Percentiles rank a stretch among this genome's conserved stretches.
Conservation (phyloP, 1,140 invertebrate species). For the Homalodisca vitripennis region DNA sequence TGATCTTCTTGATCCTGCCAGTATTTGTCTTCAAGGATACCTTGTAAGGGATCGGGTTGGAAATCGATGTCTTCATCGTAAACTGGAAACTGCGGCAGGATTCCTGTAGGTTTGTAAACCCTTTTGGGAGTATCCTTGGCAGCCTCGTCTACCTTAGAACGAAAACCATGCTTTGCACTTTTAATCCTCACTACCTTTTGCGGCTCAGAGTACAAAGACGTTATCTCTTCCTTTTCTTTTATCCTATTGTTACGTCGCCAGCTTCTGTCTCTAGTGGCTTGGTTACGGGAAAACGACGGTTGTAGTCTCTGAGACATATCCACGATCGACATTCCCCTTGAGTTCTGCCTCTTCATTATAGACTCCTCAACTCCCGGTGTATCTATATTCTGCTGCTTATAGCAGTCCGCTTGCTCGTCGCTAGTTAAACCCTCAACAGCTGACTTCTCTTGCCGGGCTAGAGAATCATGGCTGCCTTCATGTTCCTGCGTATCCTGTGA, state of each 20-base stretch:
- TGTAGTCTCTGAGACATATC: not conserved
- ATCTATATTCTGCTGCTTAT: slow-evolving; percentile 12
- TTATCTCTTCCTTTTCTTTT: not conserved
- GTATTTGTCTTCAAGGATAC: slow-evolving; percentile 11
- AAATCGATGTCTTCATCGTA: slow-evolving; percentile 19
- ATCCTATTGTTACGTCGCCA: too few relatives aligned
- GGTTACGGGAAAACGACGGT: too few relatives aligned
- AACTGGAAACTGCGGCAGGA: not conserved
- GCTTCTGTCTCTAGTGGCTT: too few relatives aligned
- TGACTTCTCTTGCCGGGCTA: not conserved
- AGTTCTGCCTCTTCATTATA: not conserved
- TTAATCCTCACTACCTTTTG: not conserved
- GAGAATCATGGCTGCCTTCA: not conserved
- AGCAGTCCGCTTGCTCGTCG: slow-evolving; percentile 4
- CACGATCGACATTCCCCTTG: not conserved
- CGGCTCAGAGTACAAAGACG: not conserved
- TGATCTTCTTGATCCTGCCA: not conserved
- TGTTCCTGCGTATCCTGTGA: not conserved
- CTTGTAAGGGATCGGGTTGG: slow-evolving; percentile 13
- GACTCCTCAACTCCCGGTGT: not conserved
- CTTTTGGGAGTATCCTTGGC: not conserved
- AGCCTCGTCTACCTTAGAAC: not conserved
- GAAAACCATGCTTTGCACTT: not conserved
- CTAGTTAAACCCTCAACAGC: not conserved
- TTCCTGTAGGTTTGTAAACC: not conserved